Evolutionary conservation across 2,888 invertebrate species (phyloP), one percentile per base, ranked within the genome.

Genomic region (Plebejus anna): DNA sequence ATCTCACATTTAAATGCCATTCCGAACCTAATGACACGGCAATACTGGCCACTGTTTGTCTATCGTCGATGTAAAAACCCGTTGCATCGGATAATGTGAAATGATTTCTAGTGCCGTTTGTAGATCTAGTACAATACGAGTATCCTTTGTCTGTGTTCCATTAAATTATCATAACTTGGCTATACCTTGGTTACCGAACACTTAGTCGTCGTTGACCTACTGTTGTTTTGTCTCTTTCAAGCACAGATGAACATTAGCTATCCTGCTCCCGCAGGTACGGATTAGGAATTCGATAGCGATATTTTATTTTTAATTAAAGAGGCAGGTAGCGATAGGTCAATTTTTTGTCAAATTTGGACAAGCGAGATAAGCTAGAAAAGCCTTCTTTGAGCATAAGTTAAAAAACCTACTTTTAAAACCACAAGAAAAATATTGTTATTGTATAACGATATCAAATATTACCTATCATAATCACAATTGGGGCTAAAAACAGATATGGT

Each of bases 1-100:
- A 85, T 83, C 82, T 79, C 78, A 82, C 80, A 82, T 83, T 86
- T 87, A 86, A 86, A 86, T 85, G 85, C 85, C 82, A 82, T 81
- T 83, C 81, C 85, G 85, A 85, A 88, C 86, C 83, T 83, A 83
- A 82, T 85, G 82, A 79, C 80, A 81, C 82, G 80, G 61, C 32
- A 36, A 66, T 75, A 66, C 75, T 55, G 66, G 22, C 71, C 71
- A 77, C 47, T 76, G 70, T 75, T 75, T 77, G n/a, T 22, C 42
- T 36, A 32, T 66, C 32, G 32, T 16, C 66, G 32, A 66, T 36
- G 66, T 66, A 66, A 66, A 66, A 66, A 66, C 66, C 32, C 66
- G 66, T 32, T 32, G 22, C 32, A 66, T 66, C 32, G 66, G 66
- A 66, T 66, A 66, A 66, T 51, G 66, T 66, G 66, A 32, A 66